Evolutionary conservation across 1,140 invertebrate genomes (phyloP).

Genomic region (Hermatobates lingyangjiaoensis): DNA sequence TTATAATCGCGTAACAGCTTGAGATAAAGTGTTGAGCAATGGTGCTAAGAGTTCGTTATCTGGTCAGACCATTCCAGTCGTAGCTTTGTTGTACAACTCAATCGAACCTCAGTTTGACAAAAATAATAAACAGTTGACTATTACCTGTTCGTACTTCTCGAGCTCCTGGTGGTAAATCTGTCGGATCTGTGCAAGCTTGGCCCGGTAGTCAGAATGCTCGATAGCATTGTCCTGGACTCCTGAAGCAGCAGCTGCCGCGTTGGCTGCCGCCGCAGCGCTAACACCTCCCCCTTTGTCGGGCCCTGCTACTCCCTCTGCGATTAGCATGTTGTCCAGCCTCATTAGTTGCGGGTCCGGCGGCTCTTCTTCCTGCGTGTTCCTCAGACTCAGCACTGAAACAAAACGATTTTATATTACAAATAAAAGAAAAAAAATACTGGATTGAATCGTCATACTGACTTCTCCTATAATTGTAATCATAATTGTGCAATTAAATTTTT

Average conservation of each 20-base stretch:
- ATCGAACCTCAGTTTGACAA: too few species aligned
- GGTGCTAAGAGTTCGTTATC: too few species aligned
- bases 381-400: constrained; percentile 71
- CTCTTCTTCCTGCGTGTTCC: constrained; percentile 95
- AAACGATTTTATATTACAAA: constrained; percentile 14
- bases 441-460: background rate
- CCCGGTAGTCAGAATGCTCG: constrained; percentile 97
- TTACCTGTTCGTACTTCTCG: constrained; percentile 93
- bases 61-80: too few species aligned
- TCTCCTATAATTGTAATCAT: too few species aligned
- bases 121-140: too few species aligned
- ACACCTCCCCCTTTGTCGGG: constrained; percentile 91
- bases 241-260: constrained; percentile 66
- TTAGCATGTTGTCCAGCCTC: constrained; percentile 98
- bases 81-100: too few species aligned
- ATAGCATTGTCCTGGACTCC: constrained; percentile 78
- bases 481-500: too few species aligned
- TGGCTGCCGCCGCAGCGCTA: constrained; percentile 72
- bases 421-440: constrained; percentile 4
- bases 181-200: constrained; percentile 96
- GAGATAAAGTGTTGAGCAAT: too few species aligned
- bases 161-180: constrained; percentile 98
- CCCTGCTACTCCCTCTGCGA: constrained; percentile 95
- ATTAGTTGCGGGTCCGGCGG: constrained; percentile 97
- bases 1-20: too few species aligned